These are phyloP conservation scores for Calliscelio sp. DNA, from an alignment of 2,888 invertebrate species.

Conservation along the genomic window DNA sequence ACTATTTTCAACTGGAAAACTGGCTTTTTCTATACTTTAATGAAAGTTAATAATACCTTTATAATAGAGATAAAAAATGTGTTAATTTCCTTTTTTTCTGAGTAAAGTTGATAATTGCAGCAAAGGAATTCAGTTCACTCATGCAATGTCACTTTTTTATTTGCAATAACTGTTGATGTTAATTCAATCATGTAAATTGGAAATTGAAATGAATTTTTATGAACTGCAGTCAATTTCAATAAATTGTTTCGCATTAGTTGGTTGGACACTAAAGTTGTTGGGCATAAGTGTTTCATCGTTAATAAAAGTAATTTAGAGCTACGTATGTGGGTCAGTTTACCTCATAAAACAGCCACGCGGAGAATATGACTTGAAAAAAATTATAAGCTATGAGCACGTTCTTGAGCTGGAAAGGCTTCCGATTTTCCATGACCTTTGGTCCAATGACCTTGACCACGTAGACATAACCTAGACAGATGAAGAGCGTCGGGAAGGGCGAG, in stretches of 20 bases:
- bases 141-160: too few relatives aligned
- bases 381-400: conserved; percentile 93
- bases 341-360: conserved; percentile 96
- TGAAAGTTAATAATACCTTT: too few relatives aligned
- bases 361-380: conserved; percentile 95
- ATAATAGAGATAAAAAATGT: too few relatives aligned
- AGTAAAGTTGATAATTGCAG: too few relatives aligned
- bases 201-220: background rate
- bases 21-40: too few relatives aligned
- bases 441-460: conserved; percentile 96
- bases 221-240: background rate
- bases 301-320: background rate
- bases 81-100: too few relatives aligned
- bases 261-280: conserved; percentile 11
- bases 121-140: too few relatives aligned
- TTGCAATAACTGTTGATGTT: too few relatives aligned
- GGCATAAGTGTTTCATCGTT: too few relatives aligned
- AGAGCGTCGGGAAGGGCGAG: conserved; percentile 96
- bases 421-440: conserved; percentile 96
- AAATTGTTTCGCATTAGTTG: conserved; percentile 22
- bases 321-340: conserved; percentile 87
- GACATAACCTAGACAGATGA: conserved; percentile 95
- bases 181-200: background rate
- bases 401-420: conserved; percentile 94
- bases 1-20: background rate